Base-by-base conservation (phyloP, 1,140 invertebrate genomes). In the Bombyx mandarina region DNA sequence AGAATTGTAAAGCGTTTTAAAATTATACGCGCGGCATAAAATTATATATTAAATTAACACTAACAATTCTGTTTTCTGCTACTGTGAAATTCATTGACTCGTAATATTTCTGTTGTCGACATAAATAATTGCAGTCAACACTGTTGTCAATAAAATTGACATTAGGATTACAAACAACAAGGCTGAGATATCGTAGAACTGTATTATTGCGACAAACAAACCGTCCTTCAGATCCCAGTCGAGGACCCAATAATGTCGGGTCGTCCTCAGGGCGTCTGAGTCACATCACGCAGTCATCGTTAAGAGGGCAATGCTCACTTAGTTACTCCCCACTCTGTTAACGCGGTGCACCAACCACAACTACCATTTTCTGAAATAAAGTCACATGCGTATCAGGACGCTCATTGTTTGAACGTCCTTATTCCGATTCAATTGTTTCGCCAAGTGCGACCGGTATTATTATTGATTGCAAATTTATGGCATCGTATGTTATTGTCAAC, bases 271-370 rank as follows among this genome's bases (percentile, higher is more conserved):
- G 75, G 73, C 82, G 79, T 83, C 78, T 82, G 81, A 82, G 67
- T 84, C 80, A 82, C 62, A 67, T 63, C 71, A 73, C 69, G 76
- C 71, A 75, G 73, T 75, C 71, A 74, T 80, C 78, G 80, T 86
- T 77, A 85, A 83, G 80, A 83, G 81, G 83, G 75, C 81, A 79
- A 76, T 86, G 83, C 79, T 84, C 81, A 84, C 75, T 78, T 78
- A 62, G 68, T 71, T 69, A 70, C 79, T 71, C 77, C 75, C 71
- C 78, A 71, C 76, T 62, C 26, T 75, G 65, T 60, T 63, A 59
- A 61, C 62, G 62, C 69, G 66, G 56, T 69, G 73, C 78, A 77
- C 69, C 70, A 71, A 70, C 60, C 64, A 18, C 12, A 66, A 68
- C 65, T 69, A 65, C 71, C 26, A 60, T 62, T 73, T 76, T 73